Percentiles rank a stretch among this genome's conserved stretches.
Evolutionary conservation across 2,797 vertebrate genomes (phyloP).

Genomic region (Paramormyrops hopkinsi): DNA sequence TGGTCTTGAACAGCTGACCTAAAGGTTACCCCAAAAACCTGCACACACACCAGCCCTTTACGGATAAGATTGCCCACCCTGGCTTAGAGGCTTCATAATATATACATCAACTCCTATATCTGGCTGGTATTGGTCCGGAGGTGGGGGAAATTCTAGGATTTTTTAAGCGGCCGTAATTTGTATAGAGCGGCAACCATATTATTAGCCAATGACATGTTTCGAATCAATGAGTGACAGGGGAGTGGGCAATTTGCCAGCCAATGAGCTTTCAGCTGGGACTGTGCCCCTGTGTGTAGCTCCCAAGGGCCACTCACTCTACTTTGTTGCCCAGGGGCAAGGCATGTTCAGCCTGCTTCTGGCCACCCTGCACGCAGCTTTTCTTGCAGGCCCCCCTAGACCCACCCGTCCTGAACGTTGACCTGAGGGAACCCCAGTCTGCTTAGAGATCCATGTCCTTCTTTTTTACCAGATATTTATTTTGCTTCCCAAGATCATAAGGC

Average conservation of each 20-base stretch:
- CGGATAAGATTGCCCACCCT: not conserved
- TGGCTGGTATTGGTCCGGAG: not conserved
- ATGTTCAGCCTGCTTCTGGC: not conserved
- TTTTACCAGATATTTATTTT: not conserved
- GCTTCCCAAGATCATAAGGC: not conserved
- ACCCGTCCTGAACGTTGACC: not conserved
- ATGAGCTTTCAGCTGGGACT: not conserved
- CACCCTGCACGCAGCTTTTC: not conserved
- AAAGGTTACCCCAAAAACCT: not conserved
- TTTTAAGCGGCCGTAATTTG: not conserved
- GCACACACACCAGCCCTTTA: not conserved
- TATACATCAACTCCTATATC: not conserved
- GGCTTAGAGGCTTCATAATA: not conserved
- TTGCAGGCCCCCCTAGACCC: not conserved
- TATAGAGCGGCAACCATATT: not conserved
- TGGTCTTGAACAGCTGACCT: not conserved
- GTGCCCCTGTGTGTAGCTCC: not conserved
- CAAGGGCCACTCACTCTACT: not conserved
- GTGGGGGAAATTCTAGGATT: not conserved
- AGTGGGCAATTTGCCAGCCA: not conserved
- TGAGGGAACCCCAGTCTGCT: not conserved
- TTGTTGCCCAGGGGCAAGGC: not conserved
- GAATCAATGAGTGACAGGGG: not conserved
- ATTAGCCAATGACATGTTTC: not conserved
- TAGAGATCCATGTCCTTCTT: not conserved